Evolutionary conservation across 92 coral and sea anemone genomes (phyloP), one percentile per base, ranked within the genome.

Genomic region (Galaxea fascicularis): DNA sequence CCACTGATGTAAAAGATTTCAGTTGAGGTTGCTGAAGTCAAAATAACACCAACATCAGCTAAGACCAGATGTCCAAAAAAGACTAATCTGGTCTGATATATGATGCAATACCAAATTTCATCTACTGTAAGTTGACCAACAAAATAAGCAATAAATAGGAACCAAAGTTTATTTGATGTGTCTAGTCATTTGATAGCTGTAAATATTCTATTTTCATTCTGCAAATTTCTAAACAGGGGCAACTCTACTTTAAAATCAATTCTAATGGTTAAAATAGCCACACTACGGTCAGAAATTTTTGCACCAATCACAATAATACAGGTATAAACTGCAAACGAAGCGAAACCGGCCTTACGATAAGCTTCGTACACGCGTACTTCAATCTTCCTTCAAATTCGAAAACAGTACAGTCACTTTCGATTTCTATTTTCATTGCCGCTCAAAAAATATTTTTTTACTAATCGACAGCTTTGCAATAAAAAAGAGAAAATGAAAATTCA

Each of bases 241-340:
- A 35, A 2, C 41, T 6, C 41, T 6, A 35, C 3, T 35, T 35
- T 35, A 35, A 35, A 35, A 35, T 35, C 41, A 35, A 49, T 49
- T 15, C 11, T 49, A 12, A 49, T 49, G 14, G 15, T 8, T 24
- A 26, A 24, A 16, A 2, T 59, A 4, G 12, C 10, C 15, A 44
- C 1, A 35, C 31, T 22, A 26, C 13, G 59, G 71, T 64, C 39
- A 21, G 18, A 16, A 39, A 27, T 24, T 18, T 24, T 1, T 41
- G 72, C 46, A 78, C 59, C 71, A 64, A 27, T 64, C 82, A 64
- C 21, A 78, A 64, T 7, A 27, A 44, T 51, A 45, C 82, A 78
- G 63, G 59, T 45, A 28, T 26, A 9, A 62, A 78, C 71, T 35
- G 41, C 41, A 35, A 35, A 6, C 41, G 41, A 35, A 35, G 41